phyloP scores from a whole-genome alignment of 2,113 vertebrate genomes.

The Regulus satrapa region DNA sequence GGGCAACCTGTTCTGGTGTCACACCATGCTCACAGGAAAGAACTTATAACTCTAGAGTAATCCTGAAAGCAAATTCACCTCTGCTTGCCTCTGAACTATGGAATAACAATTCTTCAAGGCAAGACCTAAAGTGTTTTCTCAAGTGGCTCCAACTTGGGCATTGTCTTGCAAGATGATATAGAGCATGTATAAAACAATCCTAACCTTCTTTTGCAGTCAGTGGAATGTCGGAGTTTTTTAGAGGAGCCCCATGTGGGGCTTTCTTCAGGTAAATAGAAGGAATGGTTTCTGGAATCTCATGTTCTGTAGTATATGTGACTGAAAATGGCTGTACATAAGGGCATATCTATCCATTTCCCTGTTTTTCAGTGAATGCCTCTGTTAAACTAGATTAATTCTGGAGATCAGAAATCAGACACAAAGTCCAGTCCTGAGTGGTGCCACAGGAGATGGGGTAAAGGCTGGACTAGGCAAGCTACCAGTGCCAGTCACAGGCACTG shows the following conservation, averaged over 20 bases:
- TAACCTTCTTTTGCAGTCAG: background rate
- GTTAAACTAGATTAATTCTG: background rate
- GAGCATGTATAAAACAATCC: background rate
- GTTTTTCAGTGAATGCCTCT: background rate
- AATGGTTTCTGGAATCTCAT: background rate
- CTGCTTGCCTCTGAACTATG: background rate
- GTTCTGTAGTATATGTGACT: background rate
- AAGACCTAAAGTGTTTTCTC: background rate
- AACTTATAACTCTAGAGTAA: background rate
- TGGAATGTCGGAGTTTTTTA: background rate
- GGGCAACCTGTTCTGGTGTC: background rate
- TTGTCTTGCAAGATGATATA: background rate
- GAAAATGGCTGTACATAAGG: background rate
- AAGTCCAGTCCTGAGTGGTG: background rate
- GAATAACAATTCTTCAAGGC: background rate
- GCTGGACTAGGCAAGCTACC: background rate
- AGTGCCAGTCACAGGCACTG: background rate
- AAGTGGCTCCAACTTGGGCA: rapidly evolving
- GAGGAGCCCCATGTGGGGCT: rapidly evolving
- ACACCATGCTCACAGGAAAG: background rate
- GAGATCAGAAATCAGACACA: background rate
- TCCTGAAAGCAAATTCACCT: background rate
- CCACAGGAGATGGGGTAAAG: background rate
- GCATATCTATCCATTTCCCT: background rate
- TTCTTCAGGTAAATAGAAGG: background rate